Evolutionary conservation across 2,888 invertebrate species (phyloP).

Genomic region (Brachynemurus nebulosus): DNA sequence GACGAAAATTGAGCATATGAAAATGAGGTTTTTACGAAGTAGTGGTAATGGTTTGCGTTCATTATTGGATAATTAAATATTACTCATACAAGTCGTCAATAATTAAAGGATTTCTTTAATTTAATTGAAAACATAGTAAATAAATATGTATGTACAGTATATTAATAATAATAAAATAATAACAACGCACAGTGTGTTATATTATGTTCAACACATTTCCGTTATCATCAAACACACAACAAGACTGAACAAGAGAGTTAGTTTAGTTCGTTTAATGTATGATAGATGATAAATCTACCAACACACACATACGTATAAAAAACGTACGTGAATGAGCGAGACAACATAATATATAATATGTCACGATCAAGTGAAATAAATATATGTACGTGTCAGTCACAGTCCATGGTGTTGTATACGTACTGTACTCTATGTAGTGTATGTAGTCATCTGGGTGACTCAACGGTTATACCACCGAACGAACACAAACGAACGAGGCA

Average conservation of each 20-base stretch:
- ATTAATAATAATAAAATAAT: background rate
- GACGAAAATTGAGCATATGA: too few species aligned
- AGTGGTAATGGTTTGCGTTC: too few species aligned
- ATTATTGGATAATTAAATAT: too few species aligned
- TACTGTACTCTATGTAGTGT: too few species aligned
- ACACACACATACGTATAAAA: too few species aligned
- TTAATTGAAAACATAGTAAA: slow-evolving; percentile 2
- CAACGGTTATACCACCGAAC: slow-evolving; percentile 1
- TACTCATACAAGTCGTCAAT: too few species aligned
- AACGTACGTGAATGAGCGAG: background rate
- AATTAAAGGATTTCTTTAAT: background rate
- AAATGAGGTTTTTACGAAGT: too few species aligned
- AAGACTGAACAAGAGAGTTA: too few species aligned
- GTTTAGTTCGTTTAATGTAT: too few species aligned
- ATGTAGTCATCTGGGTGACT: slow-evolving; percentile 1
- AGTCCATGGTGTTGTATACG: too few species aligned
- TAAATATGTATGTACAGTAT: too few species aligned
- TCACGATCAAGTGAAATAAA: background rate
- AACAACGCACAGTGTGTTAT: background rate
- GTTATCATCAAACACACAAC: slow-evolving; percentile 1
- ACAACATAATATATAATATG: background rate
- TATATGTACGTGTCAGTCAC: background rate
- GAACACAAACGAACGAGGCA: background rate
- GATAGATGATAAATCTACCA: background rate
- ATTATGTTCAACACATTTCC: background rate